These are phyloP conservation scores for Holacanthus passer DNA, from an alignment of 2,113 vertebrate species.

Conservation along the genomic window DNA sequence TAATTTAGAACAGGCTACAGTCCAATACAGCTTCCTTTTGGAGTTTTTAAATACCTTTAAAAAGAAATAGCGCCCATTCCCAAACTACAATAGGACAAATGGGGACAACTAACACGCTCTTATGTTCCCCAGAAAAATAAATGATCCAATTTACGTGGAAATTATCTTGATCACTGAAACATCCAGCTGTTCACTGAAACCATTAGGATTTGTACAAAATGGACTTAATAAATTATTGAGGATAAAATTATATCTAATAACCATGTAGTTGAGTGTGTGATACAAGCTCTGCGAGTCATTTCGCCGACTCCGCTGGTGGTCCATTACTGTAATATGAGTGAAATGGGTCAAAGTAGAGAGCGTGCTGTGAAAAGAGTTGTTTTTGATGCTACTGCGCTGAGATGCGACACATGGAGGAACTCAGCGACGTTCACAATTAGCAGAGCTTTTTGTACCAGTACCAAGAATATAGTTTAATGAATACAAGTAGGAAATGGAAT, in stretches of 20 bases:
- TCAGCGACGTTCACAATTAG: neutral
- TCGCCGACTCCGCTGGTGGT: rapidly evolving
- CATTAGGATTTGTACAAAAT: slow-evolving; percentile 32
- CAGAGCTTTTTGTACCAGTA: neutral
- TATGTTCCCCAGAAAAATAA: slow-evolving; percentile 8
- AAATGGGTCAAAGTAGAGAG: slow-evolving; percentile 19
- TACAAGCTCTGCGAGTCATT: neutral
- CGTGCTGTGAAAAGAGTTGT: neutral
- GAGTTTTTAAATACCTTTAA: neutral
- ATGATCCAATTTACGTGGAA: neutral
- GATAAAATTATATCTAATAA: slow-evolving; percentile 26
- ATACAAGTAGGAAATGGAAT: neutral
- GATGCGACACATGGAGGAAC: neutral
- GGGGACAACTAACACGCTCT: neutral
- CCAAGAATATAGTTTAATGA: neutral
- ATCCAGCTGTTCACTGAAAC: slow-evolving; percentile 5
- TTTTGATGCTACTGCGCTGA: neutral
- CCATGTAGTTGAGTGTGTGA: neutral
- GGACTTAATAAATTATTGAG: slow-evolving; percentile 25
- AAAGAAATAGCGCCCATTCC: neutral
- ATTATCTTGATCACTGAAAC: slow-evolving; percentile 5
- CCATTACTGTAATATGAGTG: slow-evolving; percentile 25
- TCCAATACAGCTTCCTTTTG: neutral
- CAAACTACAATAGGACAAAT: slow-evolving; percentile 1
- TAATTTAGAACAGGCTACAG: neutral